phyloP scores from a whole-genome alignment of 2,113 vertebrate genomes.

The Marmota flaviventris region DNA sequence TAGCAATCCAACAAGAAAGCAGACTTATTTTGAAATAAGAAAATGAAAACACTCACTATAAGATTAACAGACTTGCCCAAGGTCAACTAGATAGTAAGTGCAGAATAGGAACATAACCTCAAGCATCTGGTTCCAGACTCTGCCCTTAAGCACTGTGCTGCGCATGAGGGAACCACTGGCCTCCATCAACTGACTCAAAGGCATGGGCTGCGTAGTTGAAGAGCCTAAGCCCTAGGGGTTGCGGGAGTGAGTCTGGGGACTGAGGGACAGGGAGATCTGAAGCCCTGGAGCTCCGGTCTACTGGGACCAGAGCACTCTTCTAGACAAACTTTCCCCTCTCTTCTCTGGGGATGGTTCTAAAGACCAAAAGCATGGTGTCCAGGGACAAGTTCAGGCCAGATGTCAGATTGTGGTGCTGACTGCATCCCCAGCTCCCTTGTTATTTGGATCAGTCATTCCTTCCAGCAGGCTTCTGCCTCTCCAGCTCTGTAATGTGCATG shows the following conservation, averaged over 20 bases:
- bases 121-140: background rate
- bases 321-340: background rate
- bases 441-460: background rate
- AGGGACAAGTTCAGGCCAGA: background rate
- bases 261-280: background rate
- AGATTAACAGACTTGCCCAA: background rate
- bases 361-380: background rate
- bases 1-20: background rate
- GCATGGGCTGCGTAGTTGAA: background rate
- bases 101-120: background rate
- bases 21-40: slow-evolving; percentile 6
- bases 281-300: background rate
- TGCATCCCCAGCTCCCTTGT: background rate
- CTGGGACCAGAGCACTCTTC: background rate
- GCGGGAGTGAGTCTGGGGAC: background rate
- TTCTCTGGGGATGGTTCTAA: background rate
- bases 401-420: background rate
- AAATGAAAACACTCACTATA: background rate
- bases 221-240: background rate
- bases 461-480: background rate
- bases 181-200: background rate
- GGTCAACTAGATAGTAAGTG: background rate
- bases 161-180: background rate
- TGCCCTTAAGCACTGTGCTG: background rate
- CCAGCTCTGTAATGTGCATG: background rate